Evolutionary conservation across 2,797 vertebrate species (phyloP).

Genomic region (Vespertilio murinus): DNA sequence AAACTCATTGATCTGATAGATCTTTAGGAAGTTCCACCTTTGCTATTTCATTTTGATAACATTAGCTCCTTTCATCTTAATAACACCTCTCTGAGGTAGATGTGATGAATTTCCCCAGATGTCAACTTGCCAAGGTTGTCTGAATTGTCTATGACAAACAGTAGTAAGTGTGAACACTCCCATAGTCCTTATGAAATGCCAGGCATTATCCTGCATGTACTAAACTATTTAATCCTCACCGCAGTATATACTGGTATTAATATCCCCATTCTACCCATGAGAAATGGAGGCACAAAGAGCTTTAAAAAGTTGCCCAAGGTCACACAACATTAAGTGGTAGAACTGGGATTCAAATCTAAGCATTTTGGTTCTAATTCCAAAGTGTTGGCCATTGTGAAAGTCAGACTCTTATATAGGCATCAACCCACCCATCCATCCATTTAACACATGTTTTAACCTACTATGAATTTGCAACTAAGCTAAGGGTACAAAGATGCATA

Average conservation of each 20-base stretch:
- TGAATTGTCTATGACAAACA: not conserved
- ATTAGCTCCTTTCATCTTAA: not conserved
- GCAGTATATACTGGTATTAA: not conserved
- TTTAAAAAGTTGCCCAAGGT: not conserved
- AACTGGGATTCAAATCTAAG: not conserved
- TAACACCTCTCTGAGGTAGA: not conserved
- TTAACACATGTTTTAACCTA: not conserved
- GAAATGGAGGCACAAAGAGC: not conserved
- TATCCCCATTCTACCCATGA: not conserved
- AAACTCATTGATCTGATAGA: not conserved
- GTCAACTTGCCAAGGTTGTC: not conserved
- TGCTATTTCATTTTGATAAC: not conserved
- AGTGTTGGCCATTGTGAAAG: not conserved
- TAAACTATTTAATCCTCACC: not conserved
- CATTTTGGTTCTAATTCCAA: not conserved
- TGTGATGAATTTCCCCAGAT: not conserved
- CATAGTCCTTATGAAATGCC: not conserved
- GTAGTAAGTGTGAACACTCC: not conserved
- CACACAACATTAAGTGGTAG: not conserved
- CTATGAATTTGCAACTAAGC: not conserved
- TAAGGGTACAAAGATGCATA: not conserved
- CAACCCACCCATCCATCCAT: not conserved
- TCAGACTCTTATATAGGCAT: not conserved
- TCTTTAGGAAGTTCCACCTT: not conserved
- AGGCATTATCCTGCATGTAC: not conserved